phyloP scores from a whole-genome alignment of 2,888 invertebrate genomes.

The Cerastis leucographa region DNA sequence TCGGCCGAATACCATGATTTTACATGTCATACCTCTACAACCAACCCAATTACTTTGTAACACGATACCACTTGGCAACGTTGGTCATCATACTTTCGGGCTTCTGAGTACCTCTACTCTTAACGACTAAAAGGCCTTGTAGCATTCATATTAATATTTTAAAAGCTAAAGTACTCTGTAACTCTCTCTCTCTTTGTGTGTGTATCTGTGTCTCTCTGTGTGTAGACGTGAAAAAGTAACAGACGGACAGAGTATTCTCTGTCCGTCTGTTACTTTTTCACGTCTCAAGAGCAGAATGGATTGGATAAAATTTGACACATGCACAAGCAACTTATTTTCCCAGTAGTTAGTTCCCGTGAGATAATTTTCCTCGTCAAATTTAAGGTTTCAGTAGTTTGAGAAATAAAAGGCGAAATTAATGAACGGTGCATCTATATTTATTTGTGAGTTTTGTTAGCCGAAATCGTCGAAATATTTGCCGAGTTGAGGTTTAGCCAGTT shows the following conservation, averaged over 20 bases:
- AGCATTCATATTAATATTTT: too few species aligned
- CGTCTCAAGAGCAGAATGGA: too few species aligned
- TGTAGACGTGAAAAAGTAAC: too few species aligned
- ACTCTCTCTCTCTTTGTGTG: too few species aligned
- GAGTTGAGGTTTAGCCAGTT: conserved; percentile 28
- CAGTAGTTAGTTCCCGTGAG: too few species aligned
- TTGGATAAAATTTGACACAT: neutral
- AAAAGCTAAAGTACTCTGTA: too few species aligned
- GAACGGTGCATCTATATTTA: conserved; percentile 49
- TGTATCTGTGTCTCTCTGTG: too few species aligned
- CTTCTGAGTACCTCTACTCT: neutral
- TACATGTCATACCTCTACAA: neutral
- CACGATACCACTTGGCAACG: neutral
- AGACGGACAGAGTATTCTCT: too few species aligned
- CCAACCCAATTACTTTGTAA: too few species aligned
- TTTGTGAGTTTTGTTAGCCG: conserved; percentile 37
- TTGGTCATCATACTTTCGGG: neutral
- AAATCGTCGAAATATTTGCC: conserved; percentile 4
- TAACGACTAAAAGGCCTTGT: too few species aligned
- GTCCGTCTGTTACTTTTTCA: neutral
- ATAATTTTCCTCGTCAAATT: neutral
- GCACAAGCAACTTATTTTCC: neutral
- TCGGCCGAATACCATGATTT: too few species aligned
- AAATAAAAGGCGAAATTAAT: conserved; percentile 9
- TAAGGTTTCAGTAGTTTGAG: neutral